Conservation (phyloP, 2,797 vertebrate genomes). For the Pogonophryne albipinna region DNA sequence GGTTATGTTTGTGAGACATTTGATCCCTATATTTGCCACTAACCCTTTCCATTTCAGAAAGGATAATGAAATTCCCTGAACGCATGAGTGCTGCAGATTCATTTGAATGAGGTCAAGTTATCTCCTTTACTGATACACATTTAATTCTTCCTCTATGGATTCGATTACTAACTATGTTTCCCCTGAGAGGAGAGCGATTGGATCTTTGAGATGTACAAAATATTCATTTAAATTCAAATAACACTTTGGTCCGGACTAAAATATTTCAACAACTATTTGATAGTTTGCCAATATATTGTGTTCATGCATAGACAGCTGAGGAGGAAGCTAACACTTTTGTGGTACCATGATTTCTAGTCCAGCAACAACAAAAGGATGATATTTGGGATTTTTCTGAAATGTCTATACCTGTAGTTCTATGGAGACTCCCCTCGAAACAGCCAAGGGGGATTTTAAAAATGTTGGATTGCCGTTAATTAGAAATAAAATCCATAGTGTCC, state of each 20-base stretch:
- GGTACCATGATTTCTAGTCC: too few species aligned
- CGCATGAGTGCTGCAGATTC: neutral
- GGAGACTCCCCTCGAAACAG: too few species aligned
- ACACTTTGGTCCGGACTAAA: too few species aligned
- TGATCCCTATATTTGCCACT: neutral
- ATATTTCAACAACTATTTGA: too few species aligned
- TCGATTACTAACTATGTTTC: neutral
- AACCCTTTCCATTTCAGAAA: constrained; percentile 8
- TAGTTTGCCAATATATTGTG: neutral
- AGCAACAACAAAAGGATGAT: too few species aligned
- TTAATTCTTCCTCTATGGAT: constrained; percentile 5
- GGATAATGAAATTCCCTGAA: constrained; percentile 32
- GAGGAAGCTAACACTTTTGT: neutral
- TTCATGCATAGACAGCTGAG: neutral
- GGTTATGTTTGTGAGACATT: constrained; percentile 6
- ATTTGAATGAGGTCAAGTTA: constrained; percentile 18
- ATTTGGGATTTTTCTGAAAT: too few species aligned
- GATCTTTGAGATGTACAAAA: constrained; percentile 2
- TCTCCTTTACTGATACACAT: constrained; percentile 2
- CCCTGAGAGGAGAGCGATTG: neutral
- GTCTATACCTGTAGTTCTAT: too few species aligned
- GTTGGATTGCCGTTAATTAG: too few species aligned
- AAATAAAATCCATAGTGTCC: too few species aligned
- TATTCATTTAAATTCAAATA: neutral
- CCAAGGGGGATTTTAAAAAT: too few species aligned